Conservation (phyloP, 2,113 vertebrate species). For the Istiophorus platypterus region DNA sequence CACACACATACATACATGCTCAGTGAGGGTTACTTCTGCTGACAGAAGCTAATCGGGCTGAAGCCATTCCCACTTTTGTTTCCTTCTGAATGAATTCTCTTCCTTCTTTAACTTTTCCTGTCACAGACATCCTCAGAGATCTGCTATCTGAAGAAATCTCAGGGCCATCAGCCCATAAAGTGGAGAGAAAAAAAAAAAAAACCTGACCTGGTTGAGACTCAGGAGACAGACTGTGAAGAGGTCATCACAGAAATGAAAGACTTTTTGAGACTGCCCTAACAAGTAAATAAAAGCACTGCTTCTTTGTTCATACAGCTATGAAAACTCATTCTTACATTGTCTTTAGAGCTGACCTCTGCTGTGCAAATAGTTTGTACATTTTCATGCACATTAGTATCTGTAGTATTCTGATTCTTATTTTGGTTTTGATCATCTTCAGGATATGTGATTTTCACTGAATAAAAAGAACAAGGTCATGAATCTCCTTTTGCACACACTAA, state of each 20-base stretch:
- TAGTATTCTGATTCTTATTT: background rate
- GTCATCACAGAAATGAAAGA: slow-evolving; percentile 27
- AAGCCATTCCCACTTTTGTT: slow-evolving; percentile 32
- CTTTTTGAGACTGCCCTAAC: background rate
- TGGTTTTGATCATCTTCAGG: background rate
- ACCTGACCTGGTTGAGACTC: slow-evolving; percentile 7
- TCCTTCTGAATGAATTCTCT: slow-evolving; percentile 30
- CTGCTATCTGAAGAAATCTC: slow-evolving; percentile 54
- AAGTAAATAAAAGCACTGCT: slow-evolving; percentile 20
- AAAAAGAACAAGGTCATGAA: background rate
- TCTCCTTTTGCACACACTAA: background rate
- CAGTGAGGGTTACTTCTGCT: slow-evolving; percentile 41
- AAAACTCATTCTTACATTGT: background rate
- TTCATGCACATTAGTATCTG: background rate
- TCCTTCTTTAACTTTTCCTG: slow-evolving; percentile 41
- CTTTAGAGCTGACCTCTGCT: background rate
- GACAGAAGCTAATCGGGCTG: slow-evolving; percentile 51
- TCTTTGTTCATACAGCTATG: background rate
- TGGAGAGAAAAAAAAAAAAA: too few species aligned
- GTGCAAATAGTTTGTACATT: background rate
- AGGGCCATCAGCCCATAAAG: slow-evolving; percentile 41
- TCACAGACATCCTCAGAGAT: slow-evolving; percentile 45
- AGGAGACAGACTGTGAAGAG: slow-evolving; percentile 1
- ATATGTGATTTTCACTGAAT: background rate
- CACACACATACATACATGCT: slow-evolving; percentile 20